Percentiles rank a stretch among this genome's conserved stretches.
These are phyloP conservation scores for Scylla paramamosain DNA, from an alignment of 1,140 invertebrate genomes.

Conservation along the genomic window DNA sequence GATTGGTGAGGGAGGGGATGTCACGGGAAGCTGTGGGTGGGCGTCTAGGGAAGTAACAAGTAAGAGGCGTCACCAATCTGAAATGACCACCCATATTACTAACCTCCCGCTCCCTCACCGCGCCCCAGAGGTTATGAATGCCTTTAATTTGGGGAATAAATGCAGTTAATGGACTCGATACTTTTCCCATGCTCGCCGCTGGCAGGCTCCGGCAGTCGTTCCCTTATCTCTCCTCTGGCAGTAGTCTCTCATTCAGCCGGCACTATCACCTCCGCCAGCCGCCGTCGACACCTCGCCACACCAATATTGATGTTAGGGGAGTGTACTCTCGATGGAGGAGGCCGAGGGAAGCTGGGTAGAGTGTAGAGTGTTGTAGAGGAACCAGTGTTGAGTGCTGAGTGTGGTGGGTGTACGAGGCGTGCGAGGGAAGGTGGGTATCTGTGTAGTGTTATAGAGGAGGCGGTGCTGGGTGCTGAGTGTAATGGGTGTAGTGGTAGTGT, in stretches of 20 bases:
- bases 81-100: neutral
- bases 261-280: slow-evolving; percentile 23
- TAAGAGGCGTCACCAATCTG: too few species aligned
- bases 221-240: neutral
- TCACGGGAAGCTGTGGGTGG: neutral
- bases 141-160: slow-evolving; percentile 57
- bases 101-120: neutral
- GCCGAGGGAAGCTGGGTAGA: too few species aligned
- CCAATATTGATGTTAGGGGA: slow-evolving; percentile 25
- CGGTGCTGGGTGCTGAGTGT: too few species aligned
- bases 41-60: neutral
- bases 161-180: slow-evolving; percentile 46
- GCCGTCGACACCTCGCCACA: neutral
- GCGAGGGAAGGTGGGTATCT: too few species aligned
- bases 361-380: neutral
- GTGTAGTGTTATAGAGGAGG: too few species aligned
- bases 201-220: neutral
- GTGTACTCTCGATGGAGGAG: neutral
- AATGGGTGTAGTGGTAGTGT: neutral
- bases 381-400: neutral
- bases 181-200: slow-evolving; percentile 29
- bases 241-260: slow-evolving; percentile 1
- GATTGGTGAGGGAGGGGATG: neutral
- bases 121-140: slow-evolving; percentile 45
- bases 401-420: neutral